Evolutionary conservation across 2,113 vertebrate species (phyloP), one percentile per base, ranked within the genome.

Genomic region (Cyprinodon brontotheroides): DNA sequence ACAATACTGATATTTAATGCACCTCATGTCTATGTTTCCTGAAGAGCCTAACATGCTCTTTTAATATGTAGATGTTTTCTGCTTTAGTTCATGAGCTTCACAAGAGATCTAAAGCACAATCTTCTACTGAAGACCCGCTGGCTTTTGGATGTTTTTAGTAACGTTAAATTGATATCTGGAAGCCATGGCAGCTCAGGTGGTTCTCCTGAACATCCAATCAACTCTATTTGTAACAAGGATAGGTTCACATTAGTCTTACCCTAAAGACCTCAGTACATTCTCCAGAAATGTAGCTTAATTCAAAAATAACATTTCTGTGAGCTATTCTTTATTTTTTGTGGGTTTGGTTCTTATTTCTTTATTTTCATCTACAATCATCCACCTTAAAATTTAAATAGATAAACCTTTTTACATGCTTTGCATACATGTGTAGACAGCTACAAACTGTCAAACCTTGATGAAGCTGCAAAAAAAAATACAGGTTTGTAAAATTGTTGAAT

Each of bases 181-280:
- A 86, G 39, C 50, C 61, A 37, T 76, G n/a, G 65, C 59, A 67
- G 15, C 20, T 53, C 15, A 17, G 64, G 76, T 69, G 83, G 69
- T 65, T 74, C 74, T 70, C 13, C 83, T 81, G 57, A 79, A 53
- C 77, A 73, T 72, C 53, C 0, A 70, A 81, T 89, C 80, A 5
- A 85, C 85, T 57, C 63, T 10, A 74, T 78, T 77, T 37, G 39
- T 53, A 6, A 68, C 60, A 65, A 80, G 78, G 41, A 77, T 48
- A n/a, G 70, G 47, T 22, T 57, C 37, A 57, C 71, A 65, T 22
- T 37, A 72, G 50, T 37, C 48, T 0, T 9, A 68, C 61, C 72
- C n/a, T 66, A 14, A 22, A 38, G 61, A 62, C 22, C 37, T 37
- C 36, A 22, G 6, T 37, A 36, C 13, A 2, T 66, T 45, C 29